Conservation (phyloP, 2,113 vertebrate genomes). For the Miniopterus natalensis region DNA sequence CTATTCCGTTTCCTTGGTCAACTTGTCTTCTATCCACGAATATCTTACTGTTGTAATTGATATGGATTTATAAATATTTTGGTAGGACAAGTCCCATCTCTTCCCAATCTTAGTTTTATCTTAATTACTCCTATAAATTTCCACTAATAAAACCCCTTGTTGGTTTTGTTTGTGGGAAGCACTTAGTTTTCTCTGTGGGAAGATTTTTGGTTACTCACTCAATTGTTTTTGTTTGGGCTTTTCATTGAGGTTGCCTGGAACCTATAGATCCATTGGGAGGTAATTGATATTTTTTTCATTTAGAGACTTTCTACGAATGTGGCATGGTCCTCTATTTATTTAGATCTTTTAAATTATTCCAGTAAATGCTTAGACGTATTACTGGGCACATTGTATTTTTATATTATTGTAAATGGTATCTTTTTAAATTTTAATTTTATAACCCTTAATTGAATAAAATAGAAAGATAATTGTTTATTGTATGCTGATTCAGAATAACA, state of each 20-base stretch:
- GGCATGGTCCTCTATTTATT: constrained; percentile 28
- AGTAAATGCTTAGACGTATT: neutral
- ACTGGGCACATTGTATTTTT: neutral
- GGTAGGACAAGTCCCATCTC: neutral
- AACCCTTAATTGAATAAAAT: neutral
- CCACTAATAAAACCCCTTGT: neutral
- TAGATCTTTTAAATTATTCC: neutral
- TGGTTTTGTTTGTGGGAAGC: neutral
- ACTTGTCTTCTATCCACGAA: neutral
- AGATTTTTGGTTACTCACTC: neutral
- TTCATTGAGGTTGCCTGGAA: constrained; percentile 18
- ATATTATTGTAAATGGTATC: neutral
- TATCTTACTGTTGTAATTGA: neutral
- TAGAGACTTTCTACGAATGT: neutral
- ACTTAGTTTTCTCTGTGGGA: neutral
- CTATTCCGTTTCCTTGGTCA: neutral
- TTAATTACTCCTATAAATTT: constrained; percentile 8
- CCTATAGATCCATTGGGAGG: neutral
- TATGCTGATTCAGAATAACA: neutral
- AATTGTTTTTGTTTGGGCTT: neutral
- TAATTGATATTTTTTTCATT: neutral
- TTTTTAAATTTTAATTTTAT: constrained; percentile 43
- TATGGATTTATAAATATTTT: neutral
- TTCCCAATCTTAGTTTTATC: neutral
- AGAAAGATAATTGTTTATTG: constrained; percentile 47